Conservation (phyloP, 2,888 invertebrate species). For the Muscina levida region DNA sequence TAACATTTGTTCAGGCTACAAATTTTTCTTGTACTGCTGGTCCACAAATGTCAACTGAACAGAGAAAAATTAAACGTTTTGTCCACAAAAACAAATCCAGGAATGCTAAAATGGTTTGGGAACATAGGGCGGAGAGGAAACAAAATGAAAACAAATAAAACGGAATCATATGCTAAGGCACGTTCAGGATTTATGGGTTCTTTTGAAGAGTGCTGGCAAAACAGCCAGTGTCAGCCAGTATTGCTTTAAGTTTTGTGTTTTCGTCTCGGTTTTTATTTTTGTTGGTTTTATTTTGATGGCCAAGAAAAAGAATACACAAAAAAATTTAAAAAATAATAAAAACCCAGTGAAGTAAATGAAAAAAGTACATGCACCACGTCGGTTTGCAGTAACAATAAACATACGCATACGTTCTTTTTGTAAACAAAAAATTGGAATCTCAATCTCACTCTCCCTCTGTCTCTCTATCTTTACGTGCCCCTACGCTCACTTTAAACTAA, state of each 20-base stretch:
- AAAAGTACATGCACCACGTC: conserved; percentile 27
- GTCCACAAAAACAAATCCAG: background rate
- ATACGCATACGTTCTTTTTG: background rate
- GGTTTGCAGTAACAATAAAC: conserved; percentile 10
- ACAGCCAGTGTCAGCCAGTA: too few relatives aligned
- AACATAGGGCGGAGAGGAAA: conserved; percentile 7
- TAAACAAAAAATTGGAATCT: too few relatives aligned
- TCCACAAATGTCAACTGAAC: conserved; percentile 41
- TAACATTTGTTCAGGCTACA: conserved; percentile 20
- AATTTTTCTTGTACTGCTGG: conserved; percentile 23
- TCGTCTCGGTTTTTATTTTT: conserved; percentile 25
- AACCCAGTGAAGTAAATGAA: background rate
- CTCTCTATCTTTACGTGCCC: too few relatives aligned
- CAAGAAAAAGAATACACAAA: conserved; percentile 30
- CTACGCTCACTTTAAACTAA: too few relatives aligned
- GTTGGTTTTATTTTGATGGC: conserved; percentile 38
- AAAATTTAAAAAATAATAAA: background rate
- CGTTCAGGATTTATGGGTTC: conserved; percentile 63
- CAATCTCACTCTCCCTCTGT: too few relatives aligned
- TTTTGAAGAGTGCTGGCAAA: conserved; percentile 27
- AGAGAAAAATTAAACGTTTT: conserved; percentile 35
- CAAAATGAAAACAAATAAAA: conserved; percentile 30
- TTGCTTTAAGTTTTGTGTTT: conserved; percentile 19
- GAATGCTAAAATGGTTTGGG: conserved; percentile 40
- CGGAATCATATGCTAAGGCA: conserved; percentile 50